These are phyloP conservation scores for Typhlichthys eigenmanni DNA, from an alignment of 2,797 vertebrate species.

Conservation along the genomic window DNA sequence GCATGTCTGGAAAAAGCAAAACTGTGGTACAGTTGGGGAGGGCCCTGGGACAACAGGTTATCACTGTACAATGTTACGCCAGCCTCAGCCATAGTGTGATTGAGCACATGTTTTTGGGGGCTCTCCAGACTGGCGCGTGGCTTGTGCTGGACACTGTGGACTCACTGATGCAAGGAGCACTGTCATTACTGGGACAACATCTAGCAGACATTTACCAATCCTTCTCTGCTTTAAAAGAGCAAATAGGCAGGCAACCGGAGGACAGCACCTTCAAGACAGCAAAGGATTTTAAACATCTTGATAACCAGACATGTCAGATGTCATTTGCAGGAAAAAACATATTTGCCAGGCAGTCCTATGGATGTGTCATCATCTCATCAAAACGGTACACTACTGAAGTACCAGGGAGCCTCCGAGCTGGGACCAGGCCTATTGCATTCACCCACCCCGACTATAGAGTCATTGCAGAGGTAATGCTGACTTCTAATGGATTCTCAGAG, in stretches of 20 bases:
- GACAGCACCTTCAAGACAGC: background rate
- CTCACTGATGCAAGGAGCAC: constrained; percentile 61
- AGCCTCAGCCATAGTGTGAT: constrained; percentile 56
- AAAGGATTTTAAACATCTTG: constrained; percentile 1
- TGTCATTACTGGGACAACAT: constrained; percentile 78
- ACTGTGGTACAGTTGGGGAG: constrained; percentile 72
- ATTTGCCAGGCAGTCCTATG: constrained; percentile 69
- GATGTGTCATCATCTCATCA: constrained; percentile 77
- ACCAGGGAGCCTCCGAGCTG: constrained; percentile 73
- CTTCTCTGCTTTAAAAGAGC: constrained; percentile 54
- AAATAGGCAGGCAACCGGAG: constrained; percentile 12
- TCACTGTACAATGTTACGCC: constrained; percentile 72
- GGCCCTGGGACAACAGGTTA: constrained; percentile 79
- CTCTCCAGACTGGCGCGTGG: constrained; percentile 82
- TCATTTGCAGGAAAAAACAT: constrained; percentile 71
- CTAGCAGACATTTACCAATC: constrained; percentile 72
- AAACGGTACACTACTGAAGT: constrained; percentile 44
- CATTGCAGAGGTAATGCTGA: constrained; percentile 79
- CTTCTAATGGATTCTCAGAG: constrained; percentile 79
- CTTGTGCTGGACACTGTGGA: constrained; percentile 79
- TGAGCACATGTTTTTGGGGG: constrained; percentile 77
- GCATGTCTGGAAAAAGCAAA: constrained; percentile 75
- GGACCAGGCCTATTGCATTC: constrained; percentile 79
- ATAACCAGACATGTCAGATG: constrained; percentile 40
- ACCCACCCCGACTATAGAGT: constrained; percentile 72